These are phyloP conservation scores for Nannoperca australis DNA, from an alignment of 2,797 vertebrate species.

Conservation along the genomic window DNA sequence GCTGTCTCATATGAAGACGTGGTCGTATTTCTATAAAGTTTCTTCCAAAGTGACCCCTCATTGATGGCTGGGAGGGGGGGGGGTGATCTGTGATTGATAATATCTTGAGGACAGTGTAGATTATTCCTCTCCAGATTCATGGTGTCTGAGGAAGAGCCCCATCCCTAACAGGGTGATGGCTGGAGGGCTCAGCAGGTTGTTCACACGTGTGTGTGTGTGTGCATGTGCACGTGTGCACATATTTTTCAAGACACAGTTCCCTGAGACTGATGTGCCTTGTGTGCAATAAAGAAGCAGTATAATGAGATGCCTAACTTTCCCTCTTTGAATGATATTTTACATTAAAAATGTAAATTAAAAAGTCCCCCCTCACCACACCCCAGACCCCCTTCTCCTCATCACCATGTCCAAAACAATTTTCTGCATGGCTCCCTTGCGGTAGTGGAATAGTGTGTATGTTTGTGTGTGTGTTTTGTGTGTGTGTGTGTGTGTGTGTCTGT, in stretches of 20 bases:
- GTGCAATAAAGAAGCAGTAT: constrained; percentile 80
- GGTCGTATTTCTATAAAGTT: constrained; percentile 20
- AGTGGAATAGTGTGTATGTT: constrained; percentile 58
- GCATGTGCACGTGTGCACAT: constrained; percentile 45
- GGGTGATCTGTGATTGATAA: constrained; percentile 69
- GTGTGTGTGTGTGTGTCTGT: constrained; percentile 47
- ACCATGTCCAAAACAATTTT: constrained; percentile 88
- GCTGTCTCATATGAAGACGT: not conserved
- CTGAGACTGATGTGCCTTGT: constrained; percentile 76
- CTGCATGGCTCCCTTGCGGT: constrained; percentile 84
- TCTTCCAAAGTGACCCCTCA: constrained; percentile 55
- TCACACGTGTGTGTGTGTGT: constrained; percentile 53
- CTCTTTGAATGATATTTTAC: constrained; percentile 85
- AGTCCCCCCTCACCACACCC: constrained; percentile 65
- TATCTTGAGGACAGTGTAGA: constrained; percentile 67
- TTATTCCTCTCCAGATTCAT: constrained; percentile 75
- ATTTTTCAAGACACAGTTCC: constrained; percentile 62
- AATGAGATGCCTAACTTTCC: constrained; percentile 86
- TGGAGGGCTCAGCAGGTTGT: constrained; percentile 65
- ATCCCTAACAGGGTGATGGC: constrained; percentile 68
- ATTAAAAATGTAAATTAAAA: constrained; percentile 89
- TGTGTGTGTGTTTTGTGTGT: constrained; percentile 44
- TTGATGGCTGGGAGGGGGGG: not conserved
- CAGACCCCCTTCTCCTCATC: constrained; percentile 74
- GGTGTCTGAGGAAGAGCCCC: constrained; percentile 61